Percentiles rank a stretch among this genome's conserved stretches.
Evolutionary conservation across 1,140 invertebrate species (phyloP).

Genomic region (Drosophila rufa): DNA sequence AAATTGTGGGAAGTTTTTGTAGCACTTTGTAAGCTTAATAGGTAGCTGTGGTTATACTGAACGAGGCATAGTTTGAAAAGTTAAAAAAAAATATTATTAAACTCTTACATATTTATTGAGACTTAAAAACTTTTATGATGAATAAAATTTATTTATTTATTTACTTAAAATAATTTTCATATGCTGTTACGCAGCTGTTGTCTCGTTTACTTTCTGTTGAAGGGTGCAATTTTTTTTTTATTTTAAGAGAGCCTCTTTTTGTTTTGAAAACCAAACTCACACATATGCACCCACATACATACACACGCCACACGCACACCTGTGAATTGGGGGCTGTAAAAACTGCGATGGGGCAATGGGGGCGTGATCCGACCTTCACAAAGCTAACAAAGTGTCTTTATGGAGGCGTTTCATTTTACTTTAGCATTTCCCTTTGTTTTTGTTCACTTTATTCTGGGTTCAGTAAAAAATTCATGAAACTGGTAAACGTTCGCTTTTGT

Average conservation of each 20-base stretch:
- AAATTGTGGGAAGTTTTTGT: conserved; percentile 7
- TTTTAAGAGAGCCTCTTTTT: conserved; percentile 12
- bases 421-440: conserved; percentile 40
- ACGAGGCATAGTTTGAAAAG: neutral
- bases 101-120: too few relatives aligned
- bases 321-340: conserved; percentile 3
- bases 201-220: too few relatives aligned
- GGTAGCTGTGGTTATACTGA: conserved; percentile 1
- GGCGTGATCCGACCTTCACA: conserved; percentile 9
- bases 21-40: neutral
- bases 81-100: neutral
- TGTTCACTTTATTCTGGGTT: conserved; percentile 31
- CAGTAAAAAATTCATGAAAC: conserved; percentile 34
- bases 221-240: neutral
- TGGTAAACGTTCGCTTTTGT: conserved; percentile 39
- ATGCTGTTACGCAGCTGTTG: too few relatives aligned
- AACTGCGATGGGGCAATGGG: neutral
- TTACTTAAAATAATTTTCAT: neutral
- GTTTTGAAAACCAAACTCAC: neutral
- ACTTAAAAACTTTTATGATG: neutral
- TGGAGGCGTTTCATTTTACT: conserved; percentile 31
- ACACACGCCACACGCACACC: conserved; percentile 28
- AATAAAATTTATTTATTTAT: too few relatives aligned
- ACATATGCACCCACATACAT: neutral
- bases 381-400: conserved; percentile 50